Evolutionary conservation across 2,797 vertebrate species (phyloP).

Genomic region (Masticophis lateralis): DNA sequence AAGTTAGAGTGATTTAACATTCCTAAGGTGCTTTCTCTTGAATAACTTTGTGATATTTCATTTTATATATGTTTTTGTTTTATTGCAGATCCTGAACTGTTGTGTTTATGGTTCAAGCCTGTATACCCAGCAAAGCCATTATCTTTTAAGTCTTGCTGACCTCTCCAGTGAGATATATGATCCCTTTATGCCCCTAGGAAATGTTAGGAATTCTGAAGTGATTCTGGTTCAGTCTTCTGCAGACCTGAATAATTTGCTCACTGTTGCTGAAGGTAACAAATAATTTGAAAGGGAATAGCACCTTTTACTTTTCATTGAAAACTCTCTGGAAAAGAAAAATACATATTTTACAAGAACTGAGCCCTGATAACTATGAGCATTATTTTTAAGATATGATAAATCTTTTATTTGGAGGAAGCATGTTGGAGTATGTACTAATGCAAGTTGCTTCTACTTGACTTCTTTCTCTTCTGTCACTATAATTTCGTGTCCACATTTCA

Average conservation of each 20-base stretch:
- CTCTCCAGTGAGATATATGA: conserved; percentile 87
- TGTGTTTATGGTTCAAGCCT: conserved; percentile 92
- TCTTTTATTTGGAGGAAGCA: neutral
- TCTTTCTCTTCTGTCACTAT: neutral
- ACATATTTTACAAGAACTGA: fast-evolving
- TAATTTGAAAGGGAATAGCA: fast-evolving
- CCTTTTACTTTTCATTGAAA: neutral
- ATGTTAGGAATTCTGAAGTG: conserved; percentile 83
- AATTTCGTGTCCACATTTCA: neutral
- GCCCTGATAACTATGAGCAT: neutral
- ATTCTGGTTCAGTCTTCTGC: conserved; percentile 72
- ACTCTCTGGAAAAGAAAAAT: neutral
- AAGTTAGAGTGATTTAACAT: neutral
- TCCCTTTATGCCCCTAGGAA: conserved; percentile 85
- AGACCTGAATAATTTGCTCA: conserved; percentile 90
- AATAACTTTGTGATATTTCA: neutral
- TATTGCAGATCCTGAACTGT: conserved; percentile 87
- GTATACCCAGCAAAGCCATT: conserved; percentile 92
- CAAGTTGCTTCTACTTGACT: neutral
- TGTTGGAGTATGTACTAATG: neutral
- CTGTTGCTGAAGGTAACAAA: conserved; percentile 89
- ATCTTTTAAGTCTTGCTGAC: conserved; percentile 89
- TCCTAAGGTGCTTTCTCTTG: neutral
- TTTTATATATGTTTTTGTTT: neutral
- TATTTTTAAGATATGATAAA: neutral